phyloP scores from a whole-genome alignment of 2,888 invertebrate species.

The Standfussiana lucernea region DNA sequence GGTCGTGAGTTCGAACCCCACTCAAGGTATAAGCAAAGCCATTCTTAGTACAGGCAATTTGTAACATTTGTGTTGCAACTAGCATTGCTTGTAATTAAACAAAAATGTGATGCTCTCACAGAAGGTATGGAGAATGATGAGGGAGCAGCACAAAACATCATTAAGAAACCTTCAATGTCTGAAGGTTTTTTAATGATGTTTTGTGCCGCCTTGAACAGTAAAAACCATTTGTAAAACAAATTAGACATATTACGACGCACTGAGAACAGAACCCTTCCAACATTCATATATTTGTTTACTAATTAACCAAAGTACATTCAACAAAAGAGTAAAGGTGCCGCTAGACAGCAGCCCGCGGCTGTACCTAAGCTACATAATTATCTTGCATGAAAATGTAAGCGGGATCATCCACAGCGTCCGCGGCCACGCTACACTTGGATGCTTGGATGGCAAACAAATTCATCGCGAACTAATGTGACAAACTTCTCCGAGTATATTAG shows the following conservation, averaged over 20 bases:
- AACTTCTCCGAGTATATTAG: neutral
- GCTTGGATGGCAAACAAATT: neutral
- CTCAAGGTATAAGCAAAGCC: neutral
- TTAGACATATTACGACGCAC: neutral
- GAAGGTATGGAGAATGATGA: neutral
- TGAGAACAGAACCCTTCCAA: neutral
- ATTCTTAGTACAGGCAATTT: neutral
- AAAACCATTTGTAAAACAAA: neutral
- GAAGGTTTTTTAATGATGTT: too few species aligned
- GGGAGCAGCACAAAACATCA: neutral
- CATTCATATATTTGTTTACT: neutral
- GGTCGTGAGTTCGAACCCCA: conserved; percentile 10
- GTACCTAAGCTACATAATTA: neutral
- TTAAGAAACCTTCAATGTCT: neutral
- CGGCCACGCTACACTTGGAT: neutral
- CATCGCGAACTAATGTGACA: neutral
- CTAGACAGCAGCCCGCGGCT: neutral
- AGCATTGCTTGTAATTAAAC: neutral
- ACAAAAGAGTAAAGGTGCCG: neutral
- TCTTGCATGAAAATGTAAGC: neutral
- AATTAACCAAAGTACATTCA: conserved; percentile 15
- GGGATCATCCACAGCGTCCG: neutral
- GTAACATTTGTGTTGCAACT: too few species aligned
- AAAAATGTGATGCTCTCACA: neutral
- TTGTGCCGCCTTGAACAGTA: neutral